phyloP scores from a whole-genome alignment of 2,797 vertebrate species.

The Mergus octosetaceus region DNA sequence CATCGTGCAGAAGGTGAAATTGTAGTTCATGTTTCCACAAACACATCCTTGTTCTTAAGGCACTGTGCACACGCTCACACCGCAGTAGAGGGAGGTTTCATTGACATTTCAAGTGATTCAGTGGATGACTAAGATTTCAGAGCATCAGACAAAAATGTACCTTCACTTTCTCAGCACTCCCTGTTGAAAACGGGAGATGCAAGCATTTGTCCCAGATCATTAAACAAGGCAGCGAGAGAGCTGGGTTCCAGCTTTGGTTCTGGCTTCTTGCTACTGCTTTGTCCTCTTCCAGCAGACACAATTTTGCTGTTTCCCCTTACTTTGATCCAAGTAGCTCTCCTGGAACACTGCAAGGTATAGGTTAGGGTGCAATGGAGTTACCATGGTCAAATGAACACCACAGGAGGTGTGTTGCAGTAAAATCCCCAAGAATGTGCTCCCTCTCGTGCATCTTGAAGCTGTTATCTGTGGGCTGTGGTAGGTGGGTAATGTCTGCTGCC shows the following conservation, averaged over 20 bases:
- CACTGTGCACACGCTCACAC: neutral
- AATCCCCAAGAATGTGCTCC: neutral
- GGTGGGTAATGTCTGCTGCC: neutral
- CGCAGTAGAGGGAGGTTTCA: neutral
- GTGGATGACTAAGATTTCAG: neutral
- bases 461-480: neutral
- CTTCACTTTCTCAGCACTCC: neutral
- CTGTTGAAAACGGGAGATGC: neutral
- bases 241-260: neutral
- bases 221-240: neutral
- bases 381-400: neutral
- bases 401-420: neutral
- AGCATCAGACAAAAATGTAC: neutral
- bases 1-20: neutral
- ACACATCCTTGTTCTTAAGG: neutral
- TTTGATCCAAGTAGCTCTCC: neutral
- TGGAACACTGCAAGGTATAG: neutral
- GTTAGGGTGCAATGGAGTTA: neutral
- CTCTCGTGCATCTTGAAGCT: neutral
- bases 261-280: neutral
- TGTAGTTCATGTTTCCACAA: neutral
- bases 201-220: neutral
- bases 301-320: neutral
- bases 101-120: neutral
- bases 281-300: neutral